Evolutionary conservation across 2,113 vertebrate genomes (phyloP).

Genomic region (Heliornis fulica): DNA sequence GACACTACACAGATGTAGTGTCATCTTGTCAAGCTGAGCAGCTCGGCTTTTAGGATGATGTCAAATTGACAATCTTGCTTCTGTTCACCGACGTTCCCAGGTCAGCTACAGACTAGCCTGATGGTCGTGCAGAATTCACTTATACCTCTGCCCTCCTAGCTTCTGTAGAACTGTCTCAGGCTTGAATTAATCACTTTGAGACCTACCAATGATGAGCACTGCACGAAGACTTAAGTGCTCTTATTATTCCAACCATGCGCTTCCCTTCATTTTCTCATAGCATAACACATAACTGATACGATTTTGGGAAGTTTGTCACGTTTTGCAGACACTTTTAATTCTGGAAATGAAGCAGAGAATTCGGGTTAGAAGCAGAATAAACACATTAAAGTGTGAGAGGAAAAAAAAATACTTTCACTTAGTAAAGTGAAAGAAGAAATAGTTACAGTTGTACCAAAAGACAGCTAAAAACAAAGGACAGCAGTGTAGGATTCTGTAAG

Average conservation of each 20-base stretch:
- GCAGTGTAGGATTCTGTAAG: neutral
- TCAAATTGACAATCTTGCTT: neutral
- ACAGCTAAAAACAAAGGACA: neutral
- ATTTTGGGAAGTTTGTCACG: neutral
- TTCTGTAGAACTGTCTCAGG: neutral
- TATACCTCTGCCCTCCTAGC: neutral
- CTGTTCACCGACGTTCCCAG: neutral
- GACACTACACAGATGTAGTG: neutral
- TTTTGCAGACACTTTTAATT: neutral
- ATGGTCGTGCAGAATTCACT: neutral
- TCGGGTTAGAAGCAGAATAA: neutral
- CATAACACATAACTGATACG: neutral
- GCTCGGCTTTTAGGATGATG: neutral
- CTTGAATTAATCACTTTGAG: neutral
- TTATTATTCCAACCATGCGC: neutral
- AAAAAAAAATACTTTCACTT: neutral
- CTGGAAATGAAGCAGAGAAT: neutral
- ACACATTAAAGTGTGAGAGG: neutral
- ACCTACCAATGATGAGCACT: neutral
- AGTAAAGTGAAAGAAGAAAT: neutral
- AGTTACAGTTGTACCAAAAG: neutral
- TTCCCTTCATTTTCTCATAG: neutral
- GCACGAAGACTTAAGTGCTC: accelerated
- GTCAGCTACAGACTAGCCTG: neutral
- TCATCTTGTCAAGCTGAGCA: neutral